Conservation (phyloP, 2,888 invertebrate genomes). For the Lobophora halterata region DNA sequence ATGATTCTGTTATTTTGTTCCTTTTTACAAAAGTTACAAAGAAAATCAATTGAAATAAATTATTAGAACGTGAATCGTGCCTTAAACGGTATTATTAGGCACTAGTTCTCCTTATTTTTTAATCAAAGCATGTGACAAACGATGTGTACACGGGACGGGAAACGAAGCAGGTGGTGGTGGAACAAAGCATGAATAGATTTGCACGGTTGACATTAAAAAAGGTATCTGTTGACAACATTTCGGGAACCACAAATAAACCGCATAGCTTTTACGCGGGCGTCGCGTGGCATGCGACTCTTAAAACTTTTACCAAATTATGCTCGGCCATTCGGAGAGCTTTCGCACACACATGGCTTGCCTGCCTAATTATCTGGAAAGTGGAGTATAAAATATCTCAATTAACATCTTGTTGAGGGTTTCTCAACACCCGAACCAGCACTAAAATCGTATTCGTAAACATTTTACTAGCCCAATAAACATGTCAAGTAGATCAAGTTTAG, state of each 20-base stretch:
- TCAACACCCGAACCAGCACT: slow-evolving; percentile 24
- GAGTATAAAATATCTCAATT: slow-evolving; percentile 27
- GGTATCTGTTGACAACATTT: slow-evolving; percentile 56
- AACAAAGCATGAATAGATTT: slow-evolving; percentile 65
- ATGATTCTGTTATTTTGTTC: slow-evolving; percentile 19
- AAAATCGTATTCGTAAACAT: slow-evolving; percentile 31
- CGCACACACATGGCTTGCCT: slow-evolving; percentile 48
- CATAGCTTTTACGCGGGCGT: slow-evolving; percentile 61
- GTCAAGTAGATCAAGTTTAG: slow-evolving; percentile 47
- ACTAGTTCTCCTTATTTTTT: slow-evolving; percentile 40
- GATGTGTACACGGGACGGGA: slow-evolving; percentile 32
- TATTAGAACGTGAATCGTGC: slow-evolving; percentile 11
- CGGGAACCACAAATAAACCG: slow-evolving; percentile 71
- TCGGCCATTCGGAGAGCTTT: slow-evolving; percentile 50
- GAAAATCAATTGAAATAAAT: slow-evolving; percentile 13
- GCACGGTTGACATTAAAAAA: slow-evolving; percentile 56
- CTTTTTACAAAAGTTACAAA: slow-evolving; percentile 25
- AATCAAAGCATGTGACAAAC: slow-evolving; percentile 43
- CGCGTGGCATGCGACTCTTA: slow-evolving; percentile 56
- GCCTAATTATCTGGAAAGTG: slow-evolving; percentile 46
- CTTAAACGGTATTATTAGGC: slow-evolving; percentile 19
- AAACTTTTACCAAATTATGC: slow-evolving; percentile 58
- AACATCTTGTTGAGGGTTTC: slow-evolving; percentile 24
- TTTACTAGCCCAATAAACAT: slow-evolving; percentile 55
- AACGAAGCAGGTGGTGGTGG: slow-evolving; percentile 54